Evolutionary conservation across 1,140 invertebrate genomes (phyloP).

Genomic region (Potamilus streckersoni): DNA sequence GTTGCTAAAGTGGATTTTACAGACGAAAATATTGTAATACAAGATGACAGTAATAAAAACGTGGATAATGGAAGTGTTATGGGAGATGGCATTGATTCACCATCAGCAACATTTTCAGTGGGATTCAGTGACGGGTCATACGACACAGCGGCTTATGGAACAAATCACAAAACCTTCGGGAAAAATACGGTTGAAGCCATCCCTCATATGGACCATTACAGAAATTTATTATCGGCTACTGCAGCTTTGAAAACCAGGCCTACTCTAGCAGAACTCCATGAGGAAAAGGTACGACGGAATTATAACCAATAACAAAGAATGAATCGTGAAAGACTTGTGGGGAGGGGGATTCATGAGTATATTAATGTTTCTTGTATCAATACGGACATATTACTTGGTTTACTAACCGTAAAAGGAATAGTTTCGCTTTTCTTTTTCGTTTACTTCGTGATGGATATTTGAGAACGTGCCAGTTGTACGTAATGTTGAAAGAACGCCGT

Average conservation of each 20-base stretch:
- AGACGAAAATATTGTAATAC: slow-evolving; percentile 26
- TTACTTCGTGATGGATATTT: too few species aligned
- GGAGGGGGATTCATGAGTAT: too few species aligned
- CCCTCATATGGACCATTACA: slow-evolving; percentile 92
- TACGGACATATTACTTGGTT: too few species aligned
- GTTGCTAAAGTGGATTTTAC: slow-evolving; percentile 49
- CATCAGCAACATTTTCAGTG: slow-evolving; percentile 32
- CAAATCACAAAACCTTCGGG: slow-evolving; percentile 84
- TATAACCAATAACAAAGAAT: too few species aligned
- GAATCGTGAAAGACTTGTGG: too few species aligned
- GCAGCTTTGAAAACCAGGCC: slow-evolving; percentile 86
- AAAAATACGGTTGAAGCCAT: slow-evolving; percentile 89
- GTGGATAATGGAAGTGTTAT: slow-evolving; percentile 20
- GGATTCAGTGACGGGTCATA: slow-evolving; percentile 72
- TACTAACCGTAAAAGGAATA: too few species aligned
- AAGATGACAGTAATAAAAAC: slow-evolving; percentile 17
- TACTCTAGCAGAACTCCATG: slow-evolving; percentile 92
- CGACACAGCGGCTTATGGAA: slow-evolving; percentile 49
- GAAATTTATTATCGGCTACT: slow-evolving; percentile 88
- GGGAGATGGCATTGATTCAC: slow-evolving; percentile 22
- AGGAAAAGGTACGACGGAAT: slow-evolving; percentile 66
- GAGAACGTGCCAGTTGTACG: too few species aligned
- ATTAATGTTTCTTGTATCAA: too few species aligned
- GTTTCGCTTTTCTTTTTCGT: too few species aligned
- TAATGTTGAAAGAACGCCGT: too few species aligned